Base-by-base conservation (phyloP, 2,888 invertebrate genomes). In the Acleris literana region DNA sequence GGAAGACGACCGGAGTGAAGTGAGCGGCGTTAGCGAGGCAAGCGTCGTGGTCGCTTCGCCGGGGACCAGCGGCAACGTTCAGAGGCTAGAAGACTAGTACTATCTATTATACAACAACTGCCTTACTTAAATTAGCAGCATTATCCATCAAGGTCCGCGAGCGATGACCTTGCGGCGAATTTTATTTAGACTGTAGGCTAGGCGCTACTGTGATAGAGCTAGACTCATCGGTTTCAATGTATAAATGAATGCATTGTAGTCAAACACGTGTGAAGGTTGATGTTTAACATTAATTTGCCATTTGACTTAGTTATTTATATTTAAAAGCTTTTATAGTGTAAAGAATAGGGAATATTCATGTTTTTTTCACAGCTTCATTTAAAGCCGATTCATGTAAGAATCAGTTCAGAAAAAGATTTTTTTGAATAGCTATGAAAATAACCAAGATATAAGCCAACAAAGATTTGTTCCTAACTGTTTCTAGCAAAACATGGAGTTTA, bases 31-130 rank as follows among this genome's bases (percentile, higher is more conserved):
- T 3, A 85, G 83, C 64, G 84, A 83, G 70, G 79, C 86, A 2
- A 88, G 87, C 63, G 91, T 92, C 13, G 78, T 87, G 16, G 82
- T 92, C 5, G 86, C 81, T 63, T 83, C 87, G 3, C 85, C 88
- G 1, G 92, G 92, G 0, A 82, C 81, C 9, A 91, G 87, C 61
- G 92, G 92, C 4, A 90, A 91, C 68, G 90, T 92, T 1, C 84
- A 88, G 73, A 84, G 92, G 71, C 70, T 92, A 64, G 81, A 82
- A 53, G 87, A 87, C 46, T 78, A 75, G 67, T 49, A 54, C 52
- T 52, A 52, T 25, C 52, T 22, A 57, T 52, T 53, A 61, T 53
- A 57, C 56, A 43, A 56, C 39, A 66, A 48, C n/a, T 63, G 66
- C 64, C 69, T 70, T 62, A 64, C 63, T 44, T 51, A 68, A 72